Base-by-base conservation (phyloP, 2,797 vertebrate genomes). In the Tiaroga cobitis region DNA sequence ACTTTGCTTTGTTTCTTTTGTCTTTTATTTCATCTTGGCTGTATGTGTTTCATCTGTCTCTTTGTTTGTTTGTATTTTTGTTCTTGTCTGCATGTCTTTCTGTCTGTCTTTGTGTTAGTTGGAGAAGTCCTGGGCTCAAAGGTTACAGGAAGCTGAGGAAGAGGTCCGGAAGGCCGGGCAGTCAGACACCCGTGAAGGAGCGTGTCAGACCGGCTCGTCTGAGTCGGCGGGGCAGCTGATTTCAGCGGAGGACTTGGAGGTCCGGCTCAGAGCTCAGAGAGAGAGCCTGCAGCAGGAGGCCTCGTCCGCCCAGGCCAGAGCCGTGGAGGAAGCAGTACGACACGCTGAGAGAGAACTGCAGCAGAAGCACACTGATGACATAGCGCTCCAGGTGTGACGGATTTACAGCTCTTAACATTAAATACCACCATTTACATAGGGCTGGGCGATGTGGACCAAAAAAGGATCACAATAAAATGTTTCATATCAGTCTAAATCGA, bases 81-180 rank as follows among this genome's bases (percentile, higher is more conserved):
- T 81, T 37, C 18, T 54, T 49, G 15, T 24, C 37, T 41, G 39
- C 8, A 8, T 41, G 39, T 41, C 39, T 43, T 43, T 41, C 15
- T 24, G 34, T 70, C 29, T 51, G 37, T 74, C 26, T 32, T 19
- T 51, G 13, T 37, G 37, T 24, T 89, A 97, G 93, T 88, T 95
- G 90, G 97, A 97, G 91, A 93, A 87, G 86, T 92, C 93, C 65
- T 98, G 97, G 96, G 92, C 89, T 70, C 92, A 88, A 81, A 95
- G 92, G 87, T 89, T 97, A 87, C 95, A 96, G 81, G 89, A 91
- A 6, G 88, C 89, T 39, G 3, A 91, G 76, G 88, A 92, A 84
- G 94, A 94, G 83, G 43, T 75, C 2, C 93, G 89, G 84, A 94
- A 54, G 81, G 80, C 88, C 87, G 84, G 81, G 77, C 80, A 80